Percentiles rank a stretch among this genome's conserved stretches.
phyloP scores from a whole-genome alignment of 2,797 vertebrate genomes.

The Acrocephalus scirpaceus region DNA sequence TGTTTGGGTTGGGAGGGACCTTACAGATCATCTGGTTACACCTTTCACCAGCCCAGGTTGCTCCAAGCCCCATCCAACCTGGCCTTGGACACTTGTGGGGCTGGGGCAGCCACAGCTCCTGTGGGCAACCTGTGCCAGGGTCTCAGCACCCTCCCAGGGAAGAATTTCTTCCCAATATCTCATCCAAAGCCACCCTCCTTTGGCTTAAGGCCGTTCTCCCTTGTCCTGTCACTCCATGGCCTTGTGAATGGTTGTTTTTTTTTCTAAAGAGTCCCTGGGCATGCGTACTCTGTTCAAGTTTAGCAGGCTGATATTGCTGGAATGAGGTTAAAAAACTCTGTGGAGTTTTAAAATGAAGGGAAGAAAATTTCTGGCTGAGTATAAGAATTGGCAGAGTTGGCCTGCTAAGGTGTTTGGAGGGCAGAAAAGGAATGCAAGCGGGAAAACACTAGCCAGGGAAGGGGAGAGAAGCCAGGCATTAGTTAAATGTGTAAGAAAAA shows the following conservation, averaged over 20 bases:
- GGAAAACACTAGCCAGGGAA: no score
- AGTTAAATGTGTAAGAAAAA: no score
- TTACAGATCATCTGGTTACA: fast-evolving
- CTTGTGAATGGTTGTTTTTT: neutral
- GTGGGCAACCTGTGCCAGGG: no score
- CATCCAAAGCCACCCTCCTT: neutral
- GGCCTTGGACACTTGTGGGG: neutral
- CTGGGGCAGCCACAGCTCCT: neutral
- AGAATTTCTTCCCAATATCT: neutral
- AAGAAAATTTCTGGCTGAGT: no score
- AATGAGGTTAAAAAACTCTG: no score
- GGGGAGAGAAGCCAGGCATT: no score
- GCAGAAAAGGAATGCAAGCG: no score
- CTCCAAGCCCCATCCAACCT: neutral
- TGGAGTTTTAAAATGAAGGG: no score
- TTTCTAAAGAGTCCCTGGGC: neutral
- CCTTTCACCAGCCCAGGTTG: neutral
- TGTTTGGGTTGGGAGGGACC: neutral
- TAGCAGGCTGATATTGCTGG: no score
- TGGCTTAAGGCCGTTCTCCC: neutral
- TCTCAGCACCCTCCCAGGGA: neutral
- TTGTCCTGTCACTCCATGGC: neutral
- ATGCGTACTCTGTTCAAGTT: no score
- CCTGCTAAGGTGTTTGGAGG: no score
- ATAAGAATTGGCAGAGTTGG: no score